Conservation (phyloP, 2,797 vertebrate genomes). For the Cynodonichthys magdalenae region DNA sequence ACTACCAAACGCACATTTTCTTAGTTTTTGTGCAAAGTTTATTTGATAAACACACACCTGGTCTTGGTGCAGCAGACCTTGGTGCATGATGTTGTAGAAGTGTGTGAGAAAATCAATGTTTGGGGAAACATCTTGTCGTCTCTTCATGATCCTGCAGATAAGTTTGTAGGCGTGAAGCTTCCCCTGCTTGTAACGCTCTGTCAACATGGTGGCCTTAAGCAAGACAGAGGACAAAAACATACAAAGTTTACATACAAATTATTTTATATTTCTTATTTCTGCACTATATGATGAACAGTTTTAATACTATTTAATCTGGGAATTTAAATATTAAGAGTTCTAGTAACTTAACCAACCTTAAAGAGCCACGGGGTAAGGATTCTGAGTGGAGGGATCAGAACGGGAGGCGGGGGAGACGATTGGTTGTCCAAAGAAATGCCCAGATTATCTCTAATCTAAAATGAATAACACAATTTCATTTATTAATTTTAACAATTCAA, state of each 20-base stretch:
- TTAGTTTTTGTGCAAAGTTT: too few relatives aligned
- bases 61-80: constrained; percentile 95
- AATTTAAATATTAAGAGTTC: not conserved
- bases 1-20: too few relatives aligned
- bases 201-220: constrained; percentile 93
- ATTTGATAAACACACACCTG: constrained; percentile 79
- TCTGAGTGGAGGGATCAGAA: constrained; percentile 94
- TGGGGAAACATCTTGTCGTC: constrained; percentile 97
- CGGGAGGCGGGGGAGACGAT: constrained; percentile 92
- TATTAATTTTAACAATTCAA: not conserved
- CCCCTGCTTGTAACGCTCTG: constrained; percentile 97
- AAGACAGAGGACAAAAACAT: constrained; percentile 12
- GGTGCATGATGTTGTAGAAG: constrained; percentile 99
- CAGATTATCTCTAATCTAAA: constrained; percentile 97
- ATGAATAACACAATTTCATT: constrained; percentile 19
- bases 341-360: constrained; percentile 78
- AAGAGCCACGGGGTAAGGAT: constrained; percentile 99
- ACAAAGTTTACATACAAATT: not conserved
- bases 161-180: constrained; percentile 98
- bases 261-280: not conserved
- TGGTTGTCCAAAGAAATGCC: constrained; percentile 98
- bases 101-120: constrained; percentile 97
- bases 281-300: too few relatives aligned
- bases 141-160: constrained; percentile 99
- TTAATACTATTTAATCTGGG: not conserved